Evolutionary conservation across 92 coral and sea anemone species (phyloP).

Genomic region (Virgularia gustaviana): DNA sequence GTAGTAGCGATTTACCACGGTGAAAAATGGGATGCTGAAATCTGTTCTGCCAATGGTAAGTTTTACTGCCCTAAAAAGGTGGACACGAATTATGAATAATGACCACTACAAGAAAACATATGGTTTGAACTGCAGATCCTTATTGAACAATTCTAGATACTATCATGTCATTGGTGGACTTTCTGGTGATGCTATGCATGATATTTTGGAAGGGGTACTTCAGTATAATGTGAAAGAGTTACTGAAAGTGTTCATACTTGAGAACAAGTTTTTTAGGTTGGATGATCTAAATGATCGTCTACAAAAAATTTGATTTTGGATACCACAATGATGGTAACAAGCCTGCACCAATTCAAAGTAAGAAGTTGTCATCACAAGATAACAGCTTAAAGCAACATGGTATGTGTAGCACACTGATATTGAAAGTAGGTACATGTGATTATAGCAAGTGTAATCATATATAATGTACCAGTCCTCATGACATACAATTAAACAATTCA

Average conservation of each 20-base stretch:
- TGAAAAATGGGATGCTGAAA: too few relatives aligned
- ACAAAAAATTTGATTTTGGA: background rate
- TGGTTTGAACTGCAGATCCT: conserved; percentile 52
- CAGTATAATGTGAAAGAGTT: conserved; percentile 14
- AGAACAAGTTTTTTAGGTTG: conserved; percentile 8
- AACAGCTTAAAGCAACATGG: conserved; percentile 65
- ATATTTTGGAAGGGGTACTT: conserved; percentile 49
- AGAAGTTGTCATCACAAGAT: conserved; percentile 48
- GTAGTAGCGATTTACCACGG: too few relatives aligned
- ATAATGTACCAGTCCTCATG: too few relatives aligned
- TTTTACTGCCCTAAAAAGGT: too few relatives aligned
- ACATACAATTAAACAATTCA: too few relatives aligned
- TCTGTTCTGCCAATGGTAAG: too few relatives aligned
- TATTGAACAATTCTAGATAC: conserved; percentile 47
- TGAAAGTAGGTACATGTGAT: too few relatives aligned
- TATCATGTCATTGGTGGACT: conserved; percentile 59
- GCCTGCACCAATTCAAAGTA: conserved; percentile 36
- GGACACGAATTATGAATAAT: too few relatives aligned
- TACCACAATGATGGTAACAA: conserved; percentile 17
- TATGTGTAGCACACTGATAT: too few relatives aligned
- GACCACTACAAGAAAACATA: conserved; percentile 59
- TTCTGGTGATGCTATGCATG: conserved; percentile 63
- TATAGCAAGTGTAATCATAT: too few relatives aligned
- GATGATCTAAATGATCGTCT: conserved; percentile 16
- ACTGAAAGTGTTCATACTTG: conserved; percentile 9